phyloP scores from a whole-genome alignment of 2,888 invertebrate species.

The Punctoribates punctum region DNA sequence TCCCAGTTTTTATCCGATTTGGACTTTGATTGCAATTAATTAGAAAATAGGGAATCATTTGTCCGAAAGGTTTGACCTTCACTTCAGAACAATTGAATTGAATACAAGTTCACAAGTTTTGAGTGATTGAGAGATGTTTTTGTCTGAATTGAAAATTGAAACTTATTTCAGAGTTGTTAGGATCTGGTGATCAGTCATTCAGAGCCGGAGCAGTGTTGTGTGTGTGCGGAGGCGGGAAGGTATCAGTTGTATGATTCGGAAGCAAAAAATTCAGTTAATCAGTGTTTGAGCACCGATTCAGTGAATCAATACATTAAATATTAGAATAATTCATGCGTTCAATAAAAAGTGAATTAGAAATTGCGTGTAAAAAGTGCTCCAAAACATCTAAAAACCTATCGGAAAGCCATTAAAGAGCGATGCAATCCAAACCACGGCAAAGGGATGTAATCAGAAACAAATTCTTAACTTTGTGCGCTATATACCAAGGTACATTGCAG shows the following conservation, averaged over 20 bases:
- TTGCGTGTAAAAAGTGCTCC: neutral
- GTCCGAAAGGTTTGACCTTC: conserved; percentile 7
- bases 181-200: conserved; percentile 2
- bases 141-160: neutral
- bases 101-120: neutral
- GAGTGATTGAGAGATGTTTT: conserved; percentile 16
- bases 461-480: too few relatives aligned
- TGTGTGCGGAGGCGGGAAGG: neutral
- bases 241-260: neutral
- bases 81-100: neutral
- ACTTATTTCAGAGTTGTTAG: neutral
- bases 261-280: conserved; percentile 13
- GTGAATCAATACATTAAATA: conserved; percentile 25
- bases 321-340: conserved; percentile 10
- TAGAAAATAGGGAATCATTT: neutral
- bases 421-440: too few relatives aligned
- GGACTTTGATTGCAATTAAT: neutral
- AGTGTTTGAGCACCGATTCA: conserved; percentile 15
- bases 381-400: too few relatives aligned
- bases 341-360: conserved; percentile 19
- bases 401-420: too few relatives aligned
- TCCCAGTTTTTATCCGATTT: neutral
- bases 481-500: neutral
- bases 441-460: too few relatives aligned
- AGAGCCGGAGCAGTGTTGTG: neutral